Evolutionary conservation across 1,140 invertebrate genomes (phyloP), one percentile per base, ranked within the genome.

Genomic region (Zaprionus vittiger): DNA sequence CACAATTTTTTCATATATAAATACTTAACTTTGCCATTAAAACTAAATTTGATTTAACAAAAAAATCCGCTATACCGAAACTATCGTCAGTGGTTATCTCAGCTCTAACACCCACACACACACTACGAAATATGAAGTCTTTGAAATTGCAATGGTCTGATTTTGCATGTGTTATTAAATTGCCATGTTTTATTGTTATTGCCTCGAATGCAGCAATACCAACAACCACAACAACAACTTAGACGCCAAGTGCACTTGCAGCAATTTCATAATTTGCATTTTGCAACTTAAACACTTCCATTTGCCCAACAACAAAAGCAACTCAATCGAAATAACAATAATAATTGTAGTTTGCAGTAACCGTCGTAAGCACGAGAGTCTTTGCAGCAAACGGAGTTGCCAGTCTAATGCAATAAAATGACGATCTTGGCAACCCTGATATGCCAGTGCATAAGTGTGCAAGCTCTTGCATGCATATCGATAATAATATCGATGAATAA

Each of bases 181-280:
- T 28, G 24, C 20, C 5, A 57, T 14, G 44, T 9, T 62, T 56
- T 68, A 26, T 52, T 70, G n/a, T 60, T 26, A 38, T 70, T 61
- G 59, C 57, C 67, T n/a, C 49, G 41, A 44, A 41, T 15, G 41
- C n/a, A 44, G 6, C n/a, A 44, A n/a, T 31, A 31, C 6, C 7
- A 31, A 31, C 6, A 31, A 31, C 24, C 24, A 26, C 41, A 44
- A 34, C 47, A 52, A 20, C 20, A 22, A 20, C 20, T 52, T 20
- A 52, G 20, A 52, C 47, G 47, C 55, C 56, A 69, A 57, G 20
- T 37, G 28, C 67, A 63, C 67, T 70, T 62, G 57, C 41, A 69
- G 28, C 66, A n/a, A 17, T 69, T 69, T 49, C 7, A 20, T 37
- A 20, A 70, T 70, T 70, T 70, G 37, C 67, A 70, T 62, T 62